Percentiles rank a stretch among this genome's conserved stretches.
phyloP scores from a whole-genome alignment of 2,888 invertebrate genomes.

The Phymatocera aterrima region DNA sequence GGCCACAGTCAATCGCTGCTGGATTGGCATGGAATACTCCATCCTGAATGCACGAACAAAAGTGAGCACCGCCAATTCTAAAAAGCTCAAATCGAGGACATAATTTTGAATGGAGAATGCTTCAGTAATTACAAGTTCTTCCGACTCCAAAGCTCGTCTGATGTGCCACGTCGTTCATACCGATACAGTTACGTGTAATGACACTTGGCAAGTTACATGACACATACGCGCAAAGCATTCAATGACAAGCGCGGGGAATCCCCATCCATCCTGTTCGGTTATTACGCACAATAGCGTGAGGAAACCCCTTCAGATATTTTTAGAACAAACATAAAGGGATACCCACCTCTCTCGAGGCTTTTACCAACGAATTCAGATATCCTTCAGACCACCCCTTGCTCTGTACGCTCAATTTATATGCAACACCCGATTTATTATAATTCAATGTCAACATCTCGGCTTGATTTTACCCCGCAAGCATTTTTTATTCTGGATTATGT shows the following conservation, averaged over 20 bases:
- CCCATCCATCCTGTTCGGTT: background rate
- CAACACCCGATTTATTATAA: conserved; percentile 16
- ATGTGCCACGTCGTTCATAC: background rate
- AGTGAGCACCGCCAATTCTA: no score
- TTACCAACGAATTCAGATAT: conserved; percentile 22
- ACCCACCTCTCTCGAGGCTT: background rate
- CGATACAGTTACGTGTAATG: background rate
- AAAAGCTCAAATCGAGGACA: background rate
- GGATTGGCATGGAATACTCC: no score
- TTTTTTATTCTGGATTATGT: background rate
- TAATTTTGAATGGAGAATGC: background rate
- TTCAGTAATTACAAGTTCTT: background rate
- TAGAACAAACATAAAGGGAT: background rate
- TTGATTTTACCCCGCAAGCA: background rate
- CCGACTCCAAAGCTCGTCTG: background rate
- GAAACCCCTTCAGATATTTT: background rate
- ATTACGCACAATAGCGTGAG: background rate
- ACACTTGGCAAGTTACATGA: background rate
- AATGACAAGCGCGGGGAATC: background rate
- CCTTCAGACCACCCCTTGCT: conserved; percentile 14
- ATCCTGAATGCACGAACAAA: no score
- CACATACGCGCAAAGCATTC: background rate
- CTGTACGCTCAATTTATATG: conserved; percentile 4
- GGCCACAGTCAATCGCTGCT: no score
- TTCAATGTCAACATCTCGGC: background rate